Conservation (phyloP, 1,140 invertebrate species). For the Sycophila sp. region DNA sequence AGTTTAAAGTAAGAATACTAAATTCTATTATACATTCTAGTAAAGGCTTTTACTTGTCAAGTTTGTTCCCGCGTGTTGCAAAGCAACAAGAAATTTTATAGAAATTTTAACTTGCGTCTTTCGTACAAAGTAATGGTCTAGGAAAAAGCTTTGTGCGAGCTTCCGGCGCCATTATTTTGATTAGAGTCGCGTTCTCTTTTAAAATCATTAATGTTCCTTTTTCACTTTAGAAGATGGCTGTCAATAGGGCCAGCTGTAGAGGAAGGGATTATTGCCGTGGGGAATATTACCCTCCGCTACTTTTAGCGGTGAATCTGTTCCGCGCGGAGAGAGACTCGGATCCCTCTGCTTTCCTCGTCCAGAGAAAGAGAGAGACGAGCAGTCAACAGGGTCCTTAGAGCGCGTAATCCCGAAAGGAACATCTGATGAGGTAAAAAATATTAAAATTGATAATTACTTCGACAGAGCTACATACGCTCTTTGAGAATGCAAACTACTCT, state of each 20-base stretch:
- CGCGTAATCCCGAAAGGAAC: conserved; percentile 34
- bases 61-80: too few species aligned
- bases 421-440: conserved; percentile 29
- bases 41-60: too few species aligned
- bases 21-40: too few species aligned
- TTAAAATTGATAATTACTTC: conserved; percentile 17
- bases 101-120: too few species aligned
- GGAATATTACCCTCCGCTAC: conserved; percentile 36
- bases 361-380: conserved; percentile 1
- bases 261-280: conserved; percentile 38
- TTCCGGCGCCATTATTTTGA: too few species aligned
- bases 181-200: too few species aligned
- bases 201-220: conserved; percentile 22
- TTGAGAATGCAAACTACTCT: neutral
- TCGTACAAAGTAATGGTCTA: too few species aligned
- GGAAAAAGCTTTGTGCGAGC: too few species aligned
- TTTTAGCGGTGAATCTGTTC: conserved; percentile 23
- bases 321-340: neutral
- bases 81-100: too few species aligned
- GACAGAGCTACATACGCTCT: neutral
- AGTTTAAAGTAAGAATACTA: too few species aligned
- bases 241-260: conserved; percentile 34
- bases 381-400: conserved; percentile 19
- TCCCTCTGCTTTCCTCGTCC: neutral
- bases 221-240: neutral